Evolutionary conservation across 2,797 vertebrate species (phyloP).

Genomic region (Malurus splendens): DNA sequence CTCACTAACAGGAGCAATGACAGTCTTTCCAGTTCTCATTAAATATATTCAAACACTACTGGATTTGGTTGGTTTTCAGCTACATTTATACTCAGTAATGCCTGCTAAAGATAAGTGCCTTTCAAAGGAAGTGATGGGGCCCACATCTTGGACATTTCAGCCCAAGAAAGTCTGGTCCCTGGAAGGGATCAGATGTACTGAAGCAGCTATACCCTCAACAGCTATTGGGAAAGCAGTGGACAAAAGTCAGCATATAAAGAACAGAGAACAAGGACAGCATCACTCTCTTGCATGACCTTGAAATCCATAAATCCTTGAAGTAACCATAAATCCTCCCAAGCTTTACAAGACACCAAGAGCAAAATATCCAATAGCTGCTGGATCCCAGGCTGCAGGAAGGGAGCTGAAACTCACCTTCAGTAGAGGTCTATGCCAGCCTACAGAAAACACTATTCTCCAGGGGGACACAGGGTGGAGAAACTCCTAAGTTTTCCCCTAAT

Average conservation of each 20-base stretch:
- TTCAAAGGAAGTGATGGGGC: neutral
- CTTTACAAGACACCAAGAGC: neutral
- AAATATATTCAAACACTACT: neutral
- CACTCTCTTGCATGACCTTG: neutral
- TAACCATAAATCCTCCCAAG: rapidly evolving
- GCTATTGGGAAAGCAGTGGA: neutral
- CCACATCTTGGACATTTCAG: neutral
- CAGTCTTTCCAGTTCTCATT: neutral
- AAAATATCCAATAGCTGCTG: rapidly evolving
- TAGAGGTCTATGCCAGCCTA: neutral
- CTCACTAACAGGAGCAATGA: neutral
- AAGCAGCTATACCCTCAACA: neutral
- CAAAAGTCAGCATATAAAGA: neutral
- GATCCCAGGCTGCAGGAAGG: neutral
- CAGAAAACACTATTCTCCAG: neutral
- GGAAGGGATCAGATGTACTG: neutral
- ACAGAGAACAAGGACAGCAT: neutral
- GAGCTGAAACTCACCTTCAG: neutral
- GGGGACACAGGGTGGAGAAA: rapidly evolving
- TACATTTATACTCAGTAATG: neutral
- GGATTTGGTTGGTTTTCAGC: neutral
- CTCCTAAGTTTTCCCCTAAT: rapidly evolving
- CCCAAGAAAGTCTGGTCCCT: neutral
- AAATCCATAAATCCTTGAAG: neutral
- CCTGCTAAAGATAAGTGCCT: neutral